These are phyloP conservation scores for Styela plicata DNA, from an alignment of 23 tunicate genomes.

Conservation along the genomic window DNA sequence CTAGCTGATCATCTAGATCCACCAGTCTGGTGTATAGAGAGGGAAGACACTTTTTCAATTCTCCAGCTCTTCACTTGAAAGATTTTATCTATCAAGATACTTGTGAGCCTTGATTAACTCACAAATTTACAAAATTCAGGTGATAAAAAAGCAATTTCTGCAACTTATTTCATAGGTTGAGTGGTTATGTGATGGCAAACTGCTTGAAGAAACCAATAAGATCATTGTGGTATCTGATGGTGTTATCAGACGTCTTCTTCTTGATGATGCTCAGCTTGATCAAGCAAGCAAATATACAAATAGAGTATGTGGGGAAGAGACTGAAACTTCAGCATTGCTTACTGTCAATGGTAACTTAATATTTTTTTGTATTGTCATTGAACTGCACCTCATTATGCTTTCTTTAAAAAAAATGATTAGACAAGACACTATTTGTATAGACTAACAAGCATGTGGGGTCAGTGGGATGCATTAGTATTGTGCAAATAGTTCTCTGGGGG, in stretches of 20 bases:
- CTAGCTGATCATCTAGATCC: too few species aligned
- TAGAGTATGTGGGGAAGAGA: constrained; percentile 17
- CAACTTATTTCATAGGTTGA: constrained; percentile 1
- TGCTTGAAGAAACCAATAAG: background rate
- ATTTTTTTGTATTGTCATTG: background rate
- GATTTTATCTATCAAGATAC: too few species aligned
- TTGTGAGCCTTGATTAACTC: too few species aligned
- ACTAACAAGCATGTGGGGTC: too few species aligned
- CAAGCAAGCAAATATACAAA: constrained; percentile 10
- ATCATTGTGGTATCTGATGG: constrained; percentile 22
- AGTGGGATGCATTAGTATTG: too few species aligned
- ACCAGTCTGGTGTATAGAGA: too few species aligned
- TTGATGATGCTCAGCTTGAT: constrained; percentile 22
- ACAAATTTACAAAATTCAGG: background rate
- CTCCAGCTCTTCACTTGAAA: too few species aligned
- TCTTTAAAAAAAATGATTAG: too few species aligned
- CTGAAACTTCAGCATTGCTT: background rate
- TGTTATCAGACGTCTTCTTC: constrained; percentile 3
- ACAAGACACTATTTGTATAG: too few species aligned
- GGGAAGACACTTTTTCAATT: too few species aligned
- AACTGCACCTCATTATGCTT: background rate
- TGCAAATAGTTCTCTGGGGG: too few species aligned
- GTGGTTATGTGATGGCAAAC: constrained; percentile 24
- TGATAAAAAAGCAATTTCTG: background rate
- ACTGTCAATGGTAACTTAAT: constrained; percentile 19